Base-by-base conservation (phyloP, 2,888 invertebrate genomes). In the Drosophila putrida region DNA sequence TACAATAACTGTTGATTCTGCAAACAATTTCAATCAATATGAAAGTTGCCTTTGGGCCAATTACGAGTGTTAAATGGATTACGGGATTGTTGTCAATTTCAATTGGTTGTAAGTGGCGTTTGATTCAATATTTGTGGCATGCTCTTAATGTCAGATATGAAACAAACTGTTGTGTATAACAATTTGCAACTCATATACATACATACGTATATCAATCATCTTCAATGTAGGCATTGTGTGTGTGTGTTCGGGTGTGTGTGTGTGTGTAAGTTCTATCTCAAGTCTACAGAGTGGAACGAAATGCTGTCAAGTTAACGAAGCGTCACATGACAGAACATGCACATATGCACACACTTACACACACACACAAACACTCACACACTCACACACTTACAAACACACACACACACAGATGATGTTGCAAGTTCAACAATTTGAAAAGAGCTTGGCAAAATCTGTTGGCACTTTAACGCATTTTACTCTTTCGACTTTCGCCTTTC, bases 241-340 rank as follows among this genome's bases (percentile, higher is more conserved):
- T 61, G 25, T 55, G 35, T 35, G 44, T 31, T 31, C 8, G 47
- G 35, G 13, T 53, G 46, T 46, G 15, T 46, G 53, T 50, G 36
- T 47, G 39, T 41, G 28, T 51, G 64, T 58, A 44, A 44, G 25
- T 35, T 39, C 47, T 50, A 59, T 58, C 50, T 58, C 15, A 36
- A 58, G 57, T 69, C 49, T 61, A 46, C 53, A 61, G 66, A 53
- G 64, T 59, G 61, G 53, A 72, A 80, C 70, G 71, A 72, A 64
- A 70, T 49, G 71, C 69, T 82, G 82, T 86, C 75, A 69, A 71
- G 41, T 71, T 86, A 82, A 86, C 84, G 78, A 82, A 83, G 78
- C 78, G 47, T 63, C 63, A 80, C 73, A 68, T 73, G 61, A 73
- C 64, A 64, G 69, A 71, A 78, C 75, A 76, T 65, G 80, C 63